phyloP scores from a whole-genome alignment of 1,140 invertebrate genomes.

The Periplaneta americana region DNA sequence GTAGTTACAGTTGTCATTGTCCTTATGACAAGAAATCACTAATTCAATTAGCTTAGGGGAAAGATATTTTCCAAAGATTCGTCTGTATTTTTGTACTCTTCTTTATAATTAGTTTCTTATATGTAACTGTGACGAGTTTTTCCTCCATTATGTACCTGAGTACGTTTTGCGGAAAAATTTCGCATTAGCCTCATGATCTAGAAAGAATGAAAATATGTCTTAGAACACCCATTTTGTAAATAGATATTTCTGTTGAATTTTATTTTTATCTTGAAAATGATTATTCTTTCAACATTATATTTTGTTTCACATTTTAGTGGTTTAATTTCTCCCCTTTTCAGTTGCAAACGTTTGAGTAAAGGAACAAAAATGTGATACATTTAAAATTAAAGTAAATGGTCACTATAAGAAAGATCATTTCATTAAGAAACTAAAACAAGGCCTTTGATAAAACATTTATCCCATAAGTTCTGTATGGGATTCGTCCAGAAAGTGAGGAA shows the following conservation, averaged over 20 bases:
- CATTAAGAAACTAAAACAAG: background rate
- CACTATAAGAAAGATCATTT: background rate
- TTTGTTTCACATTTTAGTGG: background rate
- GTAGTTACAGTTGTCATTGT: background rate
- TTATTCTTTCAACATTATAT: background rate
- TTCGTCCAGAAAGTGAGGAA: background rate
- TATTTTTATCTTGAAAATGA: background rate
- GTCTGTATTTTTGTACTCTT: constrained; percentile 16
- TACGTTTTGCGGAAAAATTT: constrained; percentile 1
- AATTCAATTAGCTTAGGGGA: background rate
- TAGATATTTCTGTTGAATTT: background rate
- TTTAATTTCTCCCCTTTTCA: background rate
- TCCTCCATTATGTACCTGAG: constrained; percentile 1
- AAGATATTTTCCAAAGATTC: constrained; percentile 8
- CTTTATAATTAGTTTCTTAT: constrained; percentile 2
- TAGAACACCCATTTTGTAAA: background rate
- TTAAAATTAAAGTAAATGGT: background rate
- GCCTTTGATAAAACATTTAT: background rate
- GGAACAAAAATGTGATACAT: background rate
- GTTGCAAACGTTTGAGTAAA: background rate
- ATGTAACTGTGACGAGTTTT: background rate
- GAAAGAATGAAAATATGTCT: background rate
- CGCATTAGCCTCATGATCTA: background rate
- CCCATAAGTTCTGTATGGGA: background rate
- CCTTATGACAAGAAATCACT: background rate